These are phyloP conservation scores for Mus spretus DNA, from an alignment of 2,797 vertebrate species.

Conservation along the genomic window DNA sequence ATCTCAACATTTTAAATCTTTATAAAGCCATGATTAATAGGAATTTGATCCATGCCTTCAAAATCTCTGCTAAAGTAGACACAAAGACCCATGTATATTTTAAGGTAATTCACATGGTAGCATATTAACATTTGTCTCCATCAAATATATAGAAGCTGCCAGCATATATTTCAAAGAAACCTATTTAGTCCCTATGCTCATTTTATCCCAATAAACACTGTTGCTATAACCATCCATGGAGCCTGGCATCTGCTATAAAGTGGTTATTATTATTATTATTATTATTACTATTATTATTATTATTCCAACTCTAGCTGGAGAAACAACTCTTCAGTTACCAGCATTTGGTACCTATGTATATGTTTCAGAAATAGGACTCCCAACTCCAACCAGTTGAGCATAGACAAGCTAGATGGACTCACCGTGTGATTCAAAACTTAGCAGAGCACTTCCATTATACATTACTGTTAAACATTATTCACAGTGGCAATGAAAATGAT, in stretches of 20 bases:
- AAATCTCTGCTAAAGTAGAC: neutral
- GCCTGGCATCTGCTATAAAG: neutral
- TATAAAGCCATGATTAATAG: neutral
- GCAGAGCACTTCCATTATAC: neutral
- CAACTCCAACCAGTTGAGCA: too few relatives aligned
- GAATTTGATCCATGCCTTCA: neutral
- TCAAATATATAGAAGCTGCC: neutral
- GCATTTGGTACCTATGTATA: neutral
- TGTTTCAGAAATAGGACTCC: neutral
- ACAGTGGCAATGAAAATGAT: neutral
- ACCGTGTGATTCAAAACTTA: neutral
- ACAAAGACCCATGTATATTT: neutral
- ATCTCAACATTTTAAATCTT: neutral
- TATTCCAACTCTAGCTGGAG: neutral
- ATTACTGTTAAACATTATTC: neutral
- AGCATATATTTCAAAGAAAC: neutral
- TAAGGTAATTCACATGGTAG: conserved; percentile 2
- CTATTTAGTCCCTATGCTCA: neutral
- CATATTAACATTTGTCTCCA: neutral
- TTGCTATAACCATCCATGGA: neutral
- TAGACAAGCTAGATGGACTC: neutral
- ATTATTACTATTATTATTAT: neutral
- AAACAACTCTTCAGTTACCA: neutral
- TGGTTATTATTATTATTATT: neutral
- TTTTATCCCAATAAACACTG: neutral